Conservation (phyloP, 2,888 invertebrate species). For the Thalpophila matura region DNA sequence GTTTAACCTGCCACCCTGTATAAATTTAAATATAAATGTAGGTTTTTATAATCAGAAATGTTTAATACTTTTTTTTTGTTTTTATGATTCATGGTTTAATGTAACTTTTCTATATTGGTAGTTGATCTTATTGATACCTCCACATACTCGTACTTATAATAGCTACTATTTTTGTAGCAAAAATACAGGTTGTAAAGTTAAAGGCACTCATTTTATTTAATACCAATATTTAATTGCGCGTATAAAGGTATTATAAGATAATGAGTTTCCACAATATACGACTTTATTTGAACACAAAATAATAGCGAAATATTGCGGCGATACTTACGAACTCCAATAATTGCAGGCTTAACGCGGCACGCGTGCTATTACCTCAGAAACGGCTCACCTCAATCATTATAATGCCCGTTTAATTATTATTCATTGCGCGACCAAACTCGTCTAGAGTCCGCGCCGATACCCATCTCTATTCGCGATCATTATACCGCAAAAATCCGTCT, state of each 20-base stretch:
- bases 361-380: conserved; percentile 78
- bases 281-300: conserved; percentile 69
- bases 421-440: conserved; percentile 72
- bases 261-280: conserved; percentile 55
- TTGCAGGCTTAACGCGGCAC: conserved; percentile 79
- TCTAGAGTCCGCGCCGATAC: conserved; percentile 70
- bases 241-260: conserved; percentile 27
- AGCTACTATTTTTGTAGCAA: not conserved
- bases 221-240: conserved; percentile 48
- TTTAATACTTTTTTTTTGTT: too few relatives aligned
- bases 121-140: too few relatives aligned
- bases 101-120: too few relatives aligned
- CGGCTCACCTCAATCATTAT: conserved; percentile 80
- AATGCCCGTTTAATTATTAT: conserved; percentile 82
- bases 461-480: conserved; percentile 71
- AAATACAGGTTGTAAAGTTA: conserved; percentile 9
- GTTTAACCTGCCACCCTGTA: too few relatives aligned
- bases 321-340: conserved; percentile 82
- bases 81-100: too few relatives aligned
- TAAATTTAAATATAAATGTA: too few relatives aligned
- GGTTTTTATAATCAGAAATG: too few relatives aligned
- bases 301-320: conserved; percentile 74
- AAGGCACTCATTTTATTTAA: conserved; percentile 25
- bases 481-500: conserved; percentile 71
- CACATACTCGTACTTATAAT: too few relatives aligned